phyloP scores from a whole-genome alignment of 1,140 invertebrate species.

The Meloidogyne hapla region DNA sequence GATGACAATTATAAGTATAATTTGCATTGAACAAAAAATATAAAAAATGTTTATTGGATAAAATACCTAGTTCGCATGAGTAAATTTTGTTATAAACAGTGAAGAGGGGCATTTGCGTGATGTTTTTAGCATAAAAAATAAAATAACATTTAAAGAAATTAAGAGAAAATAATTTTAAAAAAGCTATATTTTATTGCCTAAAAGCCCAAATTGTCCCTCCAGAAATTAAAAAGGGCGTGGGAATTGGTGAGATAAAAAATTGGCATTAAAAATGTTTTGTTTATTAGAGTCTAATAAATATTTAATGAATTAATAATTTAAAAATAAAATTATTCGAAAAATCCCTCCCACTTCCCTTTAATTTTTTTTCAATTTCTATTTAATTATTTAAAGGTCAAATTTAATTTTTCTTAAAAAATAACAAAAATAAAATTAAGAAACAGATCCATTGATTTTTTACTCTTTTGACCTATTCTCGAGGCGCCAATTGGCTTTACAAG shows the following conservation, averaged over 20 bases:
- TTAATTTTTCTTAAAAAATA: too few species aligned
- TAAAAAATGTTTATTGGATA: too few species aligned
- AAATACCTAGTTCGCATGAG: too few species aligned
- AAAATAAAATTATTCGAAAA: too few species aligned
- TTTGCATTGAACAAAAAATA: too few species aligned
- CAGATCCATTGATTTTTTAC: neutral
- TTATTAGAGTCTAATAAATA: too few species aligned
- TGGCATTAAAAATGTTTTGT: too few species aligned
- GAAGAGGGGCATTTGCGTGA: neutral
- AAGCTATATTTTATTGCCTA: neutral
- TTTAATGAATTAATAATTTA: too few species aligned
- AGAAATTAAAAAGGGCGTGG: neutral
- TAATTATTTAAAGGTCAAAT: too few species aligned
- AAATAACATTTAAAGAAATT: neutral
- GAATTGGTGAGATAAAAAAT: neutral
- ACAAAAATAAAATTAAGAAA: neutral
- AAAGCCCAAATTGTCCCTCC: neutral
- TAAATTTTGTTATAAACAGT: too few species aligned
- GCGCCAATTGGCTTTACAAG: neutral
- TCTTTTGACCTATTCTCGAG: slow-evolving; percentile 5
- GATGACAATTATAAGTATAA: too few species aligned
- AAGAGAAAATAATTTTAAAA: neutral
- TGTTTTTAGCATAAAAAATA: neutral
- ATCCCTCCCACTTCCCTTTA: too few species aligned
- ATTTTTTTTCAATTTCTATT: neutral